Evolutionary conservation across 2,888 invertebrate genomes (phyloP), one percentile per base, ranked within the genome.

Genomic region (Rhamnusium bicolor): DNA sequence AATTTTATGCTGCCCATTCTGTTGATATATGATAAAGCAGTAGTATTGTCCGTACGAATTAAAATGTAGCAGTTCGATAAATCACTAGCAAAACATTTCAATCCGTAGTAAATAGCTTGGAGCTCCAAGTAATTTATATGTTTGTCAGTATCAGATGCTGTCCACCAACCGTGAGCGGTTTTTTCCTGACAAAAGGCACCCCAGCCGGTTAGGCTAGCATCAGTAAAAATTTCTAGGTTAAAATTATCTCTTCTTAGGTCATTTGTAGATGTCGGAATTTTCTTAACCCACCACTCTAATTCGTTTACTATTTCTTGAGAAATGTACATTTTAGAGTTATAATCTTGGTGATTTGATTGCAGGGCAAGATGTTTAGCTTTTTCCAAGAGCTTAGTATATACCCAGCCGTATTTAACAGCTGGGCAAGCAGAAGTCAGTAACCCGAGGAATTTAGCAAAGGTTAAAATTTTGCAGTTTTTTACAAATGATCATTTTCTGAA

Each of bases 121-220:
- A 82, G 58, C 54, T 82, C 82, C 51, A 80, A 72, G 21, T 56
- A 63, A 69, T 81, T 80, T 19, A 80, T 80, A 46, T 81, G 80
- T 0, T 47, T n/a, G 1, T 24, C 18, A 7, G 49, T 27, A 21
- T 82, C 80, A 12, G 12, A n/a, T 0, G 69, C 54, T 21, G 56
- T 51, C 81, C 81, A 83, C 4, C 18, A 63, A 0, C 82, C 81
- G 29, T 66, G 32, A 29, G 75, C 66, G 19, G 18, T 72, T 21
- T 71, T 40, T 14, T 56, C 53, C n/a, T 68, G 27, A 56, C 75
- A 78, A 47, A 14, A 46, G 1, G 72, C 74, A 7, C 81, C 80
- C 82, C 80, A 81, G 4, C 79, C 81, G 8, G 78, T 63, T 1
- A 62, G 32, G 24, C 78, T 80, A n/a, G 79, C 77, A 69, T 82